Conservation (phyloP, 2,797 vertebrate genomes). For the Syngnathus rostellatus region DNA sequence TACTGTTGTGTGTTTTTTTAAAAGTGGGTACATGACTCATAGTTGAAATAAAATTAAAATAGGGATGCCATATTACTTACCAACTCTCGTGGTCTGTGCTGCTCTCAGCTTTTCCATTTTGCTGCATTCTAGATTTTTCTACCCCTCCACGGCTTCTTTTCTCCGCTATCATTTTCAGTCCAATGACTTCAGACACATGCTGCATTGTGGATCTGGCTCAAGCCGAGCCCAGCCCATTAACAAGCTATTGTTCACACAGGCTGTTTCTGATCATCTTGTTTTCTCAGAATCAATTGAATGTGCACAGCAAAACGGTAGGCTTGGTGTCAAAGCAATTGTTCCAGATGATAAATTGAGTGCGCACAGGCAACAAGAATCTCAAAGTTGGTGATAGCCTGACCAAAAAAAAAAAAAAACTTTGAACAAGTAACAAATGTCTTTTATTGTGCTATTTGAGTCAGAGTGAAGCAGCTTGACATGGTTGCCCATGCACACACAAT, state of each 20-base stretch:
- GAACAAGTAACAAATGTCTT: constrained; percentile 28
- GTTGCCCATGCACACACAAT: constrained; percentile 15
- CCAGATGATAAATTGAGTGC: constrained; percentile 26
- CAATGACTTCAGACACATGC: constrained; percentile 48
- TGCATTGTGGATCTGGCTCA: constrained; percentile 22
- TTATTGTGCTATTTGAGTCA: constrained; percentile 47
- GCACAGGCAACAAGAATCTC: neutral
- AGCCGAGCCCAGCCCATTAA: constrained; percentile 36
- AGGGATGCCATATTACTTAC: neutral
- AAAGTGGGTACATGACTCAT: neutral
- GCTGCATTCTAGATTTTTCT: neutral
- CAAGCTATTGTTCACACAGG: constrained; percentile 36
- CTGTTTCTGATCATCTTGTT: constrained; percentile 2
- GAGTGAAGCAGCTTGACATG: constrained; percentile 28
- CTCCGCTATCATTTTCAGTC: constrained; percentile 56
- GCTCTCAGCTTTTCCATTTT: neutral
- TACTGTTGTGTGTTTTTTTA: constrained; percentile 16
- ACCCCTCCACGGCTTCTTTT: constrained; percentile 16
- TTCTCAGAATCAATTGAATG: constrained; percentile 29
- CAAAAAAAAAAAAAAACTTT: neutral
- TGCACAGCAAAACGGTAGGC: constrained; percentile 9
- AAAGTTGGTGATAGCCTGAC: neutral
- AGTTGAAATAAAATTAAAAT: neutral
- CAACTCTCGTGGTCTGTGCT: neutral
- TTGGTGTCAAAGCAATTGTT: constrained; percentile 11